These are phyloP conservation scores for Enhydra lutris DNA, from an alignment of 2,113 vertebrate genomes.

Conservation along the genomic window DNA sequence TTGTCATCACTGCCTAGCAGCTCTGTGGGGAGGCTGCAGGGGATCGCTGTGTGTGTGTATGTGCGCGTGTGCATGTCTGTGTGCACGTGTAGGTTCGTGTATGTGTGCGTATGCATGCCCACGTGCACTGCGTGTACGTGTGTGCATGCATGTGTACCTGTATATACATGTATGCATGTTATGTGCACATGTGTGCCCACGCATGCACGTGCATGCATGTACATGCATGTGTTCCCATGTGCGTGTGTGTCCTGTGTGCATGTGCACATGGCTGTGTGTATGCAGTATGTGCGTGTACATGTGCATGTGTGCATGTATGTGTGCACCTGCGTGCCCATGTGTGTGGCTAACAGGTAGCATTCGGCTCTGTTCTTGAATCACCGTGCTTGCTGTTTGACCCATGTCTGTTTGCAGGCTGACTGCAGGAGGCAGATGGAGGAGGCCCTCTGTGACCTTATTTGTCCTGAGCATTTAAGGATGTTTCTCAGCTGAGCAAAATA, in stretches of 20 bases:
- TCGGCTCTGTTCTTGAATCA: background rate
- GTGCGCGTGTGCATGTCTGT: background rate
- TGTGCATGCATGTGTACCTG: background rate
- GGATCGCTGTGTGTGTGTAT: accelerated
- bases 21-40: accelerated
- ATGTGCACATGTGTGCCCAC: accelerated
- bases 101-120: background rate
- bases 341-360: background rate
- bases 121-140: too few relatives aligned
- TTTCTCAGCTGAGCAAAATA: background rate
- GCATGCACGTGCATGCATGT: background rate
- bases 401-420: background rate
- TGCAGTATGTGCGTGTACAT: too few relatives aligned
- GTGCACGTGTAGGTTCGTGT: too few relatives aligned
- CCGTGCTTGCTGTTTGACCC: background rate
- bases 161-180: too few relatives aligned
- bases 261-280: too few relatives aligned
- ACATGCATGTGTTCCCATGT: too few relatives aligned
- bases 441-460: background rate
- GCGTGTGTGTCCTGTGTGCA: too few relatives aligned
- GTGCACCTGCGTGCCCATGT: too few relatives aligned
- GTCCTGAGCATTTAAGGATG: background rate
- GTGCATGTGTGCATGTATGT: too few relatives aligned
- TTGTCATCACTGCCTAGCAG: background rate
- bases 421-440: background rate